Percentiles rank a stretch among this genome's conserved stretches.
Conservation (phyloP, 2,113 vertebrate genomes). For the Myotis lucifugus region DNA sequence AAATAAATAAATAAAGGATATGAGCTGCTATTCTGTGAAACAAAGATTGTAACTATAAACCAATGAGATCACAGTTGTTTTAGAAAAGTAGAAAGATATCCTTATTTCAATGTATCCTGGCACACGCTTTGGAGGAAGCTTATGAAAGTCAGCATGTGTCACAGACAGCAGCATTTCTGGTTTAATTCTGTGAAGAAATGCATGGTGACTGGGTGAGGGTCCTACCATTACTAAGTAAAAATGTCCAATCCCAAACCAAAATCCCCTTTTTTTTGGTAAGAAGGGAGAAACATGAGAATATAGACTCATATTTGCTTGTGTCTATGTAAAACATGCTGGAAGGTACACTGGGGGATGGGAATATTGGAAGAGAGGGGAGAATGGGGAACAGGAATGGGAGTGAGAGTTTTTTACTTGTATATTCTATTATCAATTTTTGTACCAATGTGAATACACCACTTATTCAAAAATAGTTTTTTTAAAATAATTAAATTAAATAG, state of each 20-base stretch:
- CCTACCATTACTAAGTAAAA: not conserved
- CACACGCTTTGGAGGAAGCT: not conserved
- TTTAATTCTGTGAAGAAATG: constrained; percentile 43
- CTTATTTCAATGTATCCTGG: not conserved
- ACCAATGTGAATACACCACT: not conserved
- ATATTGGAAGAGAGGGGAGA: not conserved
- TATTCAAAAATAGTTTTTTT: constrained; percentile 38
- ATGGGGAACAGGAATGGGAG: not conserved
- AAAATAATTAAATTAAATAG: constrained; percentile 37
- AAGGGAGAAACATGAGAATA: not conserved
- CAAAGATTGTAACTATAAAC: not conserved
- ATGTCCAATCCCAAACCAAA: not conserved
- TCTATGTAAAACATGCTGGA: not conserved
- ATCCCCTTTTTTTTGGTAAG: not conserved
- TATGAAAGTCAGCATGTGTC: not conserved
- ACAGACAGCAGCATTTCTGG: not conserved
- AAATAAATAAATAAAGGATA: not conserved
- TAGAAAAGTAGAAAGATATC: not conserved
- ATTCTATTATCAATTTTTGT: not conserved
- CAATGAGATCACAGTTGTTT: not conserved
- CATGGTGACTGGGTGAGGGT: not conserved
- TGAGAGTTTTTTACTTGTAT: not conserved
- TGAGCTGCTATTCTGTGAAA: not conserved
- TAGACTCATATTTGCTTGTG: not conserved
- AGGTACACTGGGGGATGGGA: not conserved